Conservation (phyloP, 2,888 invertebrate species). For the Chrysina gloriosa region DNA sequence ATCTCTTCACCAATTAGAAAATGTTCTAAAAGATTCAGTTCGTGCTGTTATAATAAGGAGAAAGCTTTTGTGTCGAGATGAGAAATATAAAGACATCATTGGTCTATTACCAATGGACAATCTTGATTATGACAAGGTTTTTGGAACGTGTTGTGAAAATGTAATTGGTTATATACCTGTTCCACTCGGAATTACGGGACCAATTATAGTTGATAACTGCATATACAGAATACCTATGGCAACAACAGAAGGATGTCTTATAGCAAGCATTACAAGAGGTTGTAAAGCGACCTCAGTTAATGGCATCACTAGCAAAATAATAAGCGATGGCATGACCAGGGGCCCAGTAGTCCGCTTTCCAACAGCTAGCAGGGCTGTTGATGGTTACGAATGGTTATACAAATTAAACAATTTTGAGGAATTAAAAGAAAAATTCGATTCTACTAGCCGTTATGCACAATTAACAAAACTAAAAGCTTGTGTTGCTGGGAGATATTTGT, state of each 20-base stretch:
- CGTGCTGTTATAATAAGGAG: constrained; percentile 88
- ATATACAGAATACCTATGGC: constrained; percentile 94
- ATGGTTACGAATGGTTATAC: constrained; percentile 88
- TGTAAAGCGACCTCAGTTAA: constrained; percentile 85
- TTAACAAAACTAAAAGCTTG: constrained; percentile 83
- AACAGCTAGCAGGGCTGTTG: constrained; percentile 78
- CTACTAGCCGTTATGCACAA: constrained; percentile 90
- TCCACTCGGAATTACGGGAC: constrained; percentile 96
- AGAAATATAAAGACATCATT: constrained; percentile 68
- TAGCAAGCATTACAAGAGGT: constrained; percentile 97
- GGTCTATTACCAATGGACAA: constrained; percentile 79
- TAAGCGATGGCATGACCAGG: constrained; percentile 96
- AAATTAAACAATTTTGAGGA: constrained; percentile 79
- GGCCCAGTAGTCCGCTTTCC: constrained; percentile 94
- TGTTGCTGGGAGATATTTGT: constrained; percentile 90
- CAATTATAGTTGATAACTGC: constrained; percentile 85
- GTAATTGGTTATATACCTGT: constrained; percentile 97
- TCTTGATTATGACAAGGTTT: constrained; percentile 66
- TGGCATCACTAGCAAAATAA: constrained; percentile 87
- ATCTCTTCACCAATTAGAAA: constrained; percentile 87
- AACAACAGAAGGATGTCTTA: constrained; percentile 97
- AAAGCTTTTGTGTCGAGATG: constrained; percentile 70
- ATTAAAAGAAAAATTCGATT: constrained; percentile 89
- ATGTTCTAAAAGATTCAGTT: constrained; percentile 80
- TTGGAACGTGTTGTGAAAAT: constrained; percentile 97